phyloP scores from a whole-genome alignment of 2,888 invertebrate species.

The Xylocampa areola region DNA sequence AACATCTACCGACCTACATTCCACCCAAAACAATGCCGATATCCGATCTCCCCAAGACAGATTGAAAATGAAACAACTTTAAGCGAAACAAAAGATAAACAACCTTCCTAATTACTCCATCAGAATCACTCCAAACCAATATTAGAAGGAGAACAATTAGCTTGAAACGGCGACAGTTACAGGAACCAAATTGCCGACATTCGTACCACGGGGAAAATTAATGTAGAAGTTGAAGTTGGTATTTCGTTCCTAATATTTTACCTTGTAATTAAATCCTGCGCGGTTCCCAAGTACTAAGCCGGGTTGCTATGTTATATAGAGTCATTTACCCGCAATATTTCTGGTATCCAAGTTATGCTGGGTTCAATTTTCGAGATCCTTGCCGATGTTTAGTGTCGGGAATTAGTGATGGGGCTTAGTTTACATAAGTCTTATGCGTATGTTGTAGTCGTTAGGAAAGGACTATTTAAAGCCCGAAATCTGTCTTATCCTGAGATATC shows the following conservation, averaged over 20 bases:
- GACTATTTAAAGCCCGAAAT: too few relatives aligned
- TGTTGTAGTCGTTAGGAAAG: neutral
- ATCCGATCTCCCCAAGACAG: too few relatives aligned
- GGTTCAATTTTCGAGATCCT: conserved; percentile 24
- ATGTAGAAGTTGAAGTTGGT: conserved; percentile 48
- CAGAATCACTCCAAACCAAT: conserved; percentile 29
- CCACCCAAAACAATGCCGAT: too few relatives aligned
- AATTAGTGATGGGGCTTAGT: neutral
- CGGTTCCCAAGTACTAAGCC: conserved; percentile 42
- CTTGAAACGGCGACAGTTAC: conserved; percentile 35
- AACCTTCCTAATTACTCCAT: conserved; percentile 23
- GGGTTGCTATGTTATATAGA: conserved; percentile 24
- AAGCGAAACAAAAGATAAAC: conserved; percentile 22
- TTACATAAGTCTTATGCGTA: neutral
- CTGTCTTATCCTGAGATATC: too few relatives aligned
- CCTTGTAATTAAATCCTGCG: conserved; percentile 58
- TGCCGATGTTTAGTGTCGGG: conserved; percentile 2
- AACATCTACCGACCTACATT: too few relatives aligned
- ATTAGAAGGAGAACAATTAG: conserved; percentile 47
- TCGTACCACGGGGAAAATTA: conserved; percentile 48
- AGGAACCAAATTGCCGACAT: conserved; percentile 42
- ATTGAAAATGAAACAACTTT: conserved; percentile 1
- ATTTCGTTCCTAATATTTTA: conserved; percentile 56
- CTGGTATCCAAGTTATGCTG: conserved; percentile 21
- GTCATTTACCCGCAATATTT: conserved; percentile 30